Evolutionary conservation across 2,797 vertebrate genomes (phyloP).

Genomic region (Microctenopoma lineatum): DNA sequence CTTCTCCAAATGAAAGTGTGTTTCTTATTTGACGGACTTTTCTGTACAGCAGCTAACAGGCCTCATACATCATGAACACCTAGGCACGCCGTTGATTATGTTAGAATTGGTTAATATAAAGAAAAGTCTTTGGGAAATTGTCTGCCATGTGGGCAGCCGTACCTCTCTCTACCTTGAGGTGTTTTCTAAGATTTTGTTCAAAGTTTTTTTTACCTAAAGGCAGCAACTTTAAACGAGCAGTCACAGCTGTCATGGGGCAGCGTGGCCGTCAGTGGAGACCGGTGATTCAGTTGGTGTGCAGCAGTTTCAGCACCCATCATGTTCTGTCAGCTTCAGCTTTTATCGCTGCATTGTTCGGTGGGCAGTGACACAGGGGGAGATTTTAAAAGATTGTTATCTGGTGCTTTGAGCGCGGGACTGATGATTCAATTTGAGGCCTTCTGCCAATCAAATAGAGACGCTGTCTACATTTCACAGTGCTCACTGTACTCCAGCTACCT

Average conservation of each 20-base stretch:
- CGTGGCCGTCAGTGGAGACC: slow-evolving; percentile 1
- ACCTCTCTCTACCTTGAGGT: not conserved
- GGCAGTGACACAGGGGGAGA: not conserved
- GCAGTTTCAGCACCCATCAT: slow-evolving; percentile 22
- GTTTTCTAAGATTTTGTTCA: not conserved
- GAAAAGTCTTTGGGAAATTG: not conserved
- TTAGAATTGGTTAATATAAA: not conserved
- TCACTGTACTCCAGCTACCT: not conserved
- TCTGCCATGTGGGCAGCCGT: not conserved
- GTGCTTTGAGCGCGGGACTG: slow-evolving; percentile 18
- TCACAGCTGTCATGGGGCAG: slow-evolving; percentile 22
- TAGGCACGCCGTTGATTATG: no score
- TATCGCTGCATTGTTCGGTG: slow-evolving; percentile 11
- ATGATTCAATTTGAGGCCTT: slow-evolving; percentile 13
- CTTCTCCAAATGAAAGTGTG: no score
- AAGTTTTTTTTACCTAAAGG: slow-evolving; percentile 4
- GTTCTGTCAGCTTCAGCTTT: slow-evolving; percentile 27
- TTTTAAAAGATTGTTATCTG: slow-evolving; percentile 5
- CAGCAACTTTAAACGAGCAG: slow-evolving; percentile 18
- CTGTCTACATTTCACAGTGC: not conserved
- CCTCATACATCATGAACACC: no score
- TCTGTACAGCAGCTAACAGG: no score
- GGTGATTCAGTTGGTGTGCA: slow-evolving; percentile 8
- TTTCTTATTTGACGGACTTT: no score
- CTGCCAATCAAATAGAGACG: slow-evolving; percentile 17